These are phyloP conservation scores for Sinocyclocheilus anshuiensis DNA, from an alignment of 2,113 vertebrate species.

Conservation along the genomic window DNA sequence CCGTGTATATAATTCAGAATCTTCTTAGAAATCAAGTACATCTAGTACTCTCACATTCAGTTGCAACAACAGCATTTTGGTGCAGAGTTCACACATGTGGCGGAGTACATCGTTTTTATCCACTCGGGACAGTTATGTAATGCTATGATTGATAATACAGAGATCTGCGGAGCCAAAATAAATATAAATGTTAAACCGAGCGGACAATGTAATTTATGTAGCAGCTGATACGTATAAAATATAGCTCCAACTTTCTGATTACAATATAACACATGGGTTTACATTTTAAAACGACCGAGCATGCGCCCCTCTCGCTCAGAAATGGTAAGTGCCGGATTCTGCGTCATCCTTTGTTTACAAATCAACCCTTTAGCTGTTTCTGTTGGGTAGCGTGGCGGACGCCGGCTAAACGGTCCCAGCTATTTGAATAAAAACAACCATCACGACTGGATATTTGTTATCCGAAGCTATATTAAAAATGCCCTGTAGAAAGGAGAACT, in stretches of 20 bases:
- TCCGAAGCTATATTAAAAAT: slow-evolving; percentile 63
- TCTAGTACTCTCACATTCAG: background rate
- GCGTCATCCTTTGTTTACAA: slow-evolving; percentile 91
- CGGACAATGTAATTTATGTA: background rate
- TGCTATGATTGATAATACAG: background rate
- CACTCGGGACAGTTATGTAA: slow-evolving; percentile 25
- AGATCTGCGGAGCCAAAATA: background rate
- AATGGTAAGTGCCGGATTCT: slow-evolving; percentile 68
- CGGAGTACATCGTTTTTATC: background rate
- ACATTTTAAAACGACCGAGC: background rate
- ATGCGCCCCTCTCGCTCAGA: background rate
- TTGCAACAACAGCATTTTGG: background rate
- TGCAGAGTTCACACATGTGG: slow-evolving; percentile 20
- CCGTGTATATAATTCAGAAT: no score
- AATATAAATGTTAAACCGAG: background rate
- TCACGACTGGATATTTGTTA: background rate
- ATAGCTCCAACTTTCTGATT: background rate
- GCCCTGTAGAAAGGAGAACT: slow-evolving; percentile 84
- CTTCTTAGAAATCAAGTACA: background rate
- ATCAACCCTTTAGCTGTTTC: slow-evolving; percentile 65
- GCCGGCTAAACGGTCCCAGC: slow-evolving; percentile 50
- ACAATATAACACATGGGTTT: background rate
- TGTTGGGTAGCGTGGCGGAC: slow-evolving; percentile 67
- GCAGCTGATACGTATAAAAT: background rate
- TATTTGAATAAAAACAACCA: slow-evolving; percentile 45